Conservation (phyloP, 2,113 vertebrate genomes). For the Entelurus aequoreus region DNA sequence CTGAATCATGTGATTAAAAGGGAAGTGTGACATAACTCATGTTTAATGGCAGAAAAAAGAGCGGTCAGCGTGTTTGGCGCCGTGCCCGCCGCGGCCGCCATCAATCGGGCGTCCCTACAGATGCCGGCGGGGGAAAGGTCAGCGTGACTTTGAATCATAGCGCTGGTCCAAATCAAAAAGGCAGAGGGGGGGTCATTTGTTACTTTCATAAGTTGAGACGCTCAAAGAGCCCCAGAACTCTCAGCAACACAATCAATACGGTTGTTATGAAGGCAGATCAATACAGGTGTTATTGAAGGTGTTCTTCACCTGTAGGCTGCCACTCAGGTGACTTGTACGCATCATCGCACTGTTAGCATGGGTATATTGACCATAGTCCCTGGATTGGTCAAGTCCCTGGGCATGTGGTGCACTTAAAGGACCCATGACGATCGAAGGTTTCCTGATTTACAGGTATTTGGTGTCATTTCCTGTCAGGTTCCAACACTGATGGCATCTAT, state of each 20-base stretch:
- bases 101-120: conserved; percentile 58
- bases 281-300: too few relatives aligned
- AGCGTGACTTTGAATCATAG: conserved; percentile 67
- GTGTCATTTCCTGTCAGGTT: too few relatives aligned
- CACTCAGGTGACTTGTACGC: too few relatives aligned
- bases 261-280: too few relatives aligned
- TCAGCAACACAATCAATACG: neutral
- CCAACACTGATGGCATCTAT: too few relatives aligned
- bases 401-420: too few relatives aligned
- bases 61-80: conserved; percentile 55
- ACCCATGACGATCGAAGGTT: too few relatives aligned
- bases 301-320: too few relatives aligned
- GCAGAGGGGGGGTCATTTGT: conserved; percentile 43
- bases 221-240: neutral
- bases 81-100: conserved; percentile 49
- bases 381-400: too few relatives aligned
- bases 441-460: too few relatives aligned
- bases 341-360: too few relatives aligned
- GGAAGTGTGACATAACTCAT: conserved; percentile 68
- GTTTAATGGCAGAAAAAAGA: conserved; percentile 71
- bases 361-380: too few relatives aligned
- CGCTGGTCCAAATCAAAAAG: conserved; percentile 51
- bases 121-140: conserved; percentile 69
- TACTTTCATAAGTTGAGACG: conserved; percentile 37
- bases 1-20: conserved; percentile 65